Evolutionary conservation across 1,140 invertebrate species (phyloP).

Genomic region (Pseudomyrmex pallidus): DNA sequence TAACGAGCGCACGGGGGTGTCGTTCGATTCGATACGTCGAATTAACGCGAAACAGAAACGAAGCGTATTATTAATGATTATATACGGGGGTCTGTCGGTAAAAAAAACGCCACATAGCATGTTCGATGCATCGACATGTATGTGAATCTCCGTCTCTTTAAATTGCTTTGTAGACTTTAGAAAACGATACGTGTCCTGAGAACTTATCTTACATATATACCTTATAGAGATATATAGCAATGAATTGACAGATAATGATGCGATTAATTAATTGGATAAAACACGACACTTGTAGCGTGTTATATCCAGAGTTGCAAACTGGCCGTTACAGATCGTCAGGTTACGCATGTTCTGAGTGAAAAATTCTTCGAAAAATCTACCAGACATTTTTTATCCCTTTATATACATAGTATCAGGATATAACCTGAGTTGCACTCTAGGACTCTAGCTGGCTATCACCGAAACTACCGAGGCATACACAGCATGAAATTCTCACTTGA

Average conservation of each 20-base stretch:
- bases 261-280: conserved; percentile 63
- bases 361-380: no score
- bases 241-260: conserved; percentile 36
- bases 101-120: conserved; percentile 47
- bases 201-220: conserved; percentile 12
- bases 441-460: no score
- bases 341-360: no score
- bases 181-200: conserved; percentile 42
- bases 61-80: conserved; percentile 76
- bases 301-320: no score
- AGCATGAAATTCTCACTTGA: no score
- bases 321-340: no score
- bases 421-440: no score
- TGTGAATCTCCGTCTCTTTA: conserved; percentile 57
- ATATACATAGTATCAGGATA: no score
- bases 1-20: conserved; percentile 78
- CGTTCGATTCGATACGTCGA: conserved; percentile 81
- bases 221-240: not conserved
- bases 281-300: not conserved
- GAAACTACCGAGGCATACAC: no score
- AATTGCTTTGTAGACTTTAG: conserved; percentile 40
- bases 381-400: no score
- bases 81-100: conserved; percentile 45
- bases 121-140: conserved; percentile 27
- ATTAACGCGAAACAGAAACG: conserved; percentile 75